Evolutionary conservation across 2,797 vertebrate species (phyloP).

Genomic region (Hydrocynus forskahlii): DNA sequence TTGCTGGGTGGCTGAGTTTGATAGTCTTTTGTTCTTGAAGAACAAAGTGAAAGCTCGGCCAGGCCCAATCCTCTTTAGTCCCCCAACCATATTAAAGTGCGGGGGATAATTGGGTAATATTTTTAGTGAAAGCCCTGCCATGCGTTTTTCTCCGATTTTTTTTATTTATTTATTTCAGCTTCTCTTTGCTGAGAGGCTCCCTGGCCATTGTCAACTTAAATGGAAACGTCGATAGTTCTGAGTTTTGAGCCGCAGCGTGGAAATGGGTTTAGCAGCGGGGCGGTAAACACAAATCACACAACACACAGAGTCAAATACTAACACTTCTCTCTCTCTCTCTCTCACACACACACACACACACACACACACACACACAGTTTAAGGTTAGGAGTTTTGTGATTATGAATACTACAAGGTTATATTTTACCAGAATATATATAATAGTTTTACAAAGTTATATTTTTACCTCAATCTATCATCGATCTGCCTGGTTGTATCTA

Average conservation of each 20-base stretch:
- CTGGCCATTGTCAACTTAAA: conserved; percentile 71
- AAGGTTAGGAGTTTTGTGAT: neutral
- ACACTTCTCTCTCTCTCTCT: neutral
- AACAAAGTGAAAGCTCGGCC: conserved; percentile 68
- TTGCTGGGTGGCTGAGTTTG: conserved; percentile 59
- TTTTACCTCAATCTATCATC: neutral
- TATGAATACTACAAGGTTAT: neutral
- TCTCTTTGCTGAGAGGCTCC: conserved; percentile 60
- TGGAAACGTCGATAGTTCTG: conserved; percentile 74
- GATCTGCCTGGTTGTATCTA: too few species aligned
- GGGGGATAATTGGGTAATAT: conserved; percentile 73
- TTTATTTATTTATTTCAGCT: neutral
- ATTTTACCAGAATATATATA: too few species aligned
- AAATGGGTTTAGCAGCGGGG: conserved; percentile 76
- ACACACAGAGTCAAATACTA: neutral
- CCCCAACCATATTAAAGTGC: conserved; percentile 66
- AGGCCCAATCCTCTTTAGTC: conserved; percentile 66
- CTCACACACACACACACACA: conserved; percentile 56
- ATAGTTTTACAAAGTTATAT: neutral
- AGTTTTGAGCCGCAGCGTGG: conserved; percentile 69
- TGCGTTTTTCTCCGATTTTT: neutral
- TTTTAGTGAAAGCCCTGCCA: conserved; percentile 57
- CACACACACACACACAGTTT: neutral
- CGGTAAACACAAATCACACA: conserved; percentile 72
- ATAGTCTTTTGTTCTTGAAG: conserved; percentile 67